These are phyloP conservation scores for Heliothis subflexa DNA, from an alignment of 1,140 invertebrate genomes.

Conservation along the genomic window DNA sequence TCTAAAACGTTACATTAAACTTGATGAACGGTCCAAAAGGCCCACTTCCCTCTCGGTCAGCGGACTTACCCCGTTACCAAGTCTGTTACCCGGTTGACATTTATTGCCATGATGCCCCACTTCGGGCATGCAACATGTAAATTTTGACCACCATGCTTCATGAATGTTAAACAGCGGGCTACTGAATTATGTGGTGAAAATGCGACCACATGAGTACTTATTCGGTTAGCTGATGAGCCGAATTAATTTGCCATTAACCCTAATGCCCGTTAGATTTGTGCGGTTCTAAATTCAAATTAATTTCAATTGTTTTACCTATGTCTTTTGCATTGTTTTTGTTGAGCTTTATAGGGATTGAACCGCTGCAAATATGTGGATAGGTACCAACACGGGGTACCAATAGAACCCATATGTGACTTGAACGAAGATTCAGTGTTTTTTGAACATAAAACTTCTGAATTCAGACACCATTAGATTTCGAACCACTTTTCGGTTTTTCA, in stretches of 20 bases:
- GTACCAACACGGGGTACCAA: too few relatives aligned
- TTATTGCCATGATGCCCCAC: conserved; percentile 37
- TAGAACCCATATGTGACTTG: too few relatives aligned
- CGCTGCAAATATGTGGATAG: too few relatives aligned
- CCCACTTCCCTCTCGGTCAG: conserved; percentile 2
- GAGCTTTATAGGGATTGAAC: too few relatives aligned
- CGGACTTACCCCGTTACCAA: not conserved
- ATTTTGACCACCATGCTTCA: conserved; percentile 43
- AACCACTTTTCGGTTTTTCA: too few relatives aligned
- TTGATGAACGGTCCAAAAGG: not conserved
- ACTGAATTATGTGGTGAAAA: conserved; percentile 25
- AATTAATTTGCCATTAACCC: conserved; percentile 33
- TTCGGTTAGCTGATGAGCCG: conserved; percentile 15
- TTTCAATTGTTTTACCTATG: too few relatives aligned
- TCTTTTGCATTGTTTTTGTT: too few relatives aligned
- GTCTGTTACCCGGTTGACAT: conserved; percentile 28
- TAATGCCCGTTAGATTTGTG: not conserved
- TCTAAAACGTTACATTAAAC: not conserved
- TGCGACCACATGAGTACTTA: conserved; percentile 25
- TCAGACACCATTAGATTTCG: too few relatives aligned
- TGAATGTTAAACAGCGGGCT: conserved; percentile 38
- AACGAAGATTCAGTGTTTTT: too few relatives aligned
- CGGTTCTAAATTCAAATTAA: not conserved
- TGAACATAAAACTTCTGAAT: too few relatives aligned
- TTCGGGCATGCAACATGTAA: conserved; percentile 42